phyloP scores from a whole-genome alignment of 2,113 vertebrate species.

The Leuciscus idus region DNA sequence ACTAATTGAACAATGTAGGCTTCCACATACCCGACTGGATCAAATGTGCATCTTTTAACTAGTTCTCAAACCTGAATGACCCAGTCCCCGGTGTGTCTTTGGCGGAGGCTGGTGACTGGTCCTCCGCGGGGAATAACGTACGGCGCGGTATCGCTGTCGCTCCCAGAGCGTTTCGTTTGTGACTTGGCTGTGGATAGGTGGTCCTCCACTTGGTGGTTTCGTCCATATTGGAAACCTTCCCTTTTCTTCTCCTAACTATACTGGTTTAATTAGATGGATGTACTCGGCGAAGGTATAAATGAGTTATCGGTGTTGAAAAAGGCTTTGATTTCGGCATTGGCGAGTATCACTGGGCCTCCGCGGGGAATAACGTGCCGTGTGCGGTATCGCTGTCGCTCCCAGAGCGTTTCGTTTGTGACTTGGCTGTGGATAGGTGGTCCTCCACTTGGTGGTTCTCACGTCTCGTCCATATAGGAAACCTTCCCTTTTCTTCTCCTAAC shows the following conservation, averaged over 20 bases:
- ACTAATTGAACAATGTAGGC: background rate
- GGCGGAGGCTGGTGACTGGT: background rate
- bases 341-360: too few relatives aligned
- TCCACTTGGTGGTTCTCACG: background rate
- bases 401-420: background rate
- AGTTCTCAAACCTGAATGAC: background rate
- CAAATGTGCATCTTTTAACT: background rate
- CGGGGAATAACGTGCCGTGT: background rate
- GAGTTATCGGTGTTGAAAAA: too few relatives aligned
- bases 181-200: background rate
- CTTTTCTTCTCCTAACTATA: too few relatives aligned
- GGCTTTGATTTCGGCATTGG: too few relatives aligned
- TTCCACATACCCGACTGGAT: constrained; percentile 4
- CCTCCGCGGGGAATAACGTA: background rate
- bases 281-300: too few relatives aligned
- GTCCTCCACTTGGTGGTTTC: background rate
- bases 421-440: background rate
- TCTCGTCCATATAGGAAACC: too few relatives aligned
- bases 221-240: too few relatives aligned
- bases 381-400: background rate
- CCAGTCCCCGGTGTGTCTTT: background rate
- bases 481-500: too few relatives aligned
- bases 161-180: background rate
- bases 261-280: too few relatives aligned
- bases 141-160: background rate